Evolutionary conservation across 92 coral and sea anemone genomes (phyloP).

Genomic region (Phenganax marumi): DNA sequence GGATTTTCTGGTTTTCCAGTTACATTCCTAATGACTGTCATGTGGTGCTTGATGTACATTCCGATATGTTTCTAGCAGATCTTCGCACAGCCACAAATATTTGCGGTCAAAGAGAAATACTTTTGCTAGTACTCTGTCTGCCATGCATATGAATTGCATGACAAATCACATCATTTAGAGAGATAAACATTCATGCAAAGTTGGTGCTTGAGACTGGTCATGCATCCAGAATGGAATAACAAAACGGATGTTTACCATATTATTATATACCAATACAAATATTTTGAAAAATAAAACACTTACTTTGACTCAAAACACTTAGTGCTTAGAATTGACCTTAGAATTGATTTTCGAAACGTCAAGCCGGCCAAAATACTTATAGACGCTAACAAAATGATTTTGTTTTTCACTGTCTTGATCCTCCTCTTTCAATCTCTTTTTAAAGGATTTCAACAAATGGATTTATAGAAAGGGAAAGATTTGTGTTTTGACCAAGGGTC

Average conservation of each 20-base stretch:
- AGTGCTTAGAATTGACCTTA: too few relatives aligned
- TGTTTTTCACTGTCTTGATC: too few relatives aligned
- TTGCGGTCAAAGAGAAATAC: background rate
- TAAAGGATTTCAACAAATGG: too few relatives aligned
- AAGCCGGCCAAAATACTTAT: too few relatives aligned
- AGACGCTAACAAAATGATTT: too few relatives aligned
- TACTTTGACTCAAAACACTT: too few relatives aligned
- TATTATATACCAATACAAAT: background rate
- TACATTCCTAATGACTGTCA: background rate
- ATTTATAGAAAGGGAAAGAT: background rate
- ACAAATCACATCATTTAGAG: background rate
- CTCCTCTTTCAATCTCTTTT: too few relatives aligned
- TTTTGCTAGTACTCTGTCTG: background rate
- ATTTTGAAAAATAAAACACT: too few relatives aligned
- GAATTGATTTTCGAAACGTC: too few relatives aligned
- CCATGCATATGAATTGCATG: background rate
- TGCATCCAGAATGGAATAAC: background rate
- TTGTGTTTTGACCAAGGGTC: background rate
- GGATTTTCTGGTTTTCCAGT: background rate
- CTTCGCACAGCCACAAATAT: background rate
- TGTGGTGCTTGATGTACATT: background rate
- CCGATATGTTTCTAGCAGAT: background rate
- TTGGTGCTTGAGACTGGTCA: background rate
- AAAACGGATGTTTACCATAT: background rate
- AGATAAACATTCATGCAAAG: background rate